Conservation (phyloP, 2,797 vertebrate genomes). For the Danio aesculapii region DNA sequence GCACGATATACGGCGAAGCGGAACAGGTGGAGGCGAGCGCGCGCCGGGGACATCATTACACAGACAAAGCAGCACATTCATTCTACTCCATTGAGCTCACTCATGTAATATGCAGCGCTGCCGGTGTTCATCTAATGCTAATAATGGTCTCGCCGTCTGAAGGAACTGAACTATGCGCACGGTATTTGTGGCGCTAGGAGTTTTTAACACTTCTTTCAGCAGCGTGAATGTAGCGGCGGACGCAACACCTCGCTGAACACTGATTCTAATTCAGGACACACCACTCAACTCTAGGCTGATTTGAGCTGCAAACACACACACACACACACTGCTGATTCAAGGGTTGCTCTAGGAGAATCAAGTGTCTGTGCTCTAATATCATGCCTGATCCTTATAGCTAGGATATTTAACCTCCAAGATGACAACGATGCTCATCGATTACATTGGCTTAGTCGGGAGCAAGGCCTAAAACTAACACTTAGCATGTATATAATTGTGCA, state of each 20-base stretch:
- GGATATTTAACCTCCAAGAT: too few relatives aligned
- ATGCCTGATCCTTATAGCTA: not conserved
- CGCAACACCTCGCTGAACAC: slow-evolving; percentile 45
- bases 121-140: slow-evolving; percentile 33
- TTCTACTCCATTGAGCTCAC: slow-evolving; percentile 34
- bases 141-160: slow-evolving; percentile 33
- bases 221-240: slow-evolving; percentile 1
- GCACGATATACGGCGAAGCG: not conserved
- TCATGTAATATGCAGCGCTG: slow-evolving; percentile 37
- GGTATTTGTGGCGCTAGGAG: slow-evolving; percentile 1
- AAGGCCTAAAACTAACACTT: too few relatives aligned
- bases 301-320: slow-evolving; percentile 29
- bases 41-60: slow-evolving; percentile 32
- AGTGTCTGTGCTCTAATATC: not conserved
- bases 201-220: slow-evolving; percentile 4
- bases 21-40: slow-evolving; percentile 28
- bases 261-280: slow-evolving; percentile 31
- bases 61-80: slow-evolving; percentile 33
- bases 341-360: not conserved
- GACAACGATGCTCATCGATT: too few relatives aligned
- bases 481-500: too few relatives aligned
- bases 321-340: not conserved
- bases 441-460: too few relatives aligned
- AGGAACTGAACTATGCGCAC: slow-evolving; percentile 18
- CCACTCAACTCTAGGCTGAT: not conserved